Evolutionary conservation across 2,888 invertebrate species (phyloP).

Genomic region (Himalopsyche japonica): DNA sequence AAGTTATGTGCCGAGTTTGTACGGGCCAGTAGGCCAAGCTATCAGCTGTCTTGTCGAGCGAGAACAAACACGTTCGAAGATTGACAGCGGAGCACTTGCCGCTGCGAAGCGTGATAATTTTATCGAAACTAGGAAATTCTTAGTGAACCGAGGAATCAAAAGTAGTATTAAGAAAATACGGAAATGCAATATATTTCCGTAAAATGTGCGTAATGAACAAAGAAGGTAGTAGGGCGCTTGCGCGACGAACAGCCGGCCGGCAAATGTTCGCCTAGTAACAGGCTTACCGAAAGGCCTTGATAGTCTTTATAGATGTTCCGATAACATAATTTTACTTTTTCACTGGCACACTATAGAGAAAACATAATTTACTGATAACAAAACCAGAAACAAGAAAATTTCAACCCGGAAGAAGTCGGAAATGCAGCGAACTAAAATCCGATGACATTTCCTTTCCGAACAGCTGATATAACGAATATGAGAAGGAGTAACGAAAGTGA

Average conservation of each 20-base stretch:
- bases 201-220: constrained; percentile 9
- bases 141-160: not conserved
- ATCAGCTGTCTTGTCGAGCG: not conserved
- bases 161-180: not conserved
- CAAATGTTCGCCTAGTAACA: constrained; percentile 5
- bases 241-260: constrained; percentile 3
- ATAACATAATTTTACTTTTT: not conserved
- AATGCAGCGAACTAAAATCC: not conserved
- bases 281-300: not conserved
- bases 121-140: not conserved
- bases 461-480: not conserved
- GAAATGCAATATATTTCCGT: constrained; percentile 5
- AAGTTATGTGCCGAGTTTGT: not conserved
- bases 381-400: too few relatives aligned
- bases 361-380: too few relatives aligned
- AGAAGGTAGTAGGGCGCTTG: not conserved
- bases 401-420: not conserved
- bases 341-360: too few relatives aligned
- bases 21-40: not conserved
- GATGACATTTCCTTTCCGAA: not conserved
- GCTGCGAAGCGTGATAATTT: not conserved
- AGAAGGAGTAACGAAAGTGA: constrained; percentile 8
- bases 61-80: not conserved
- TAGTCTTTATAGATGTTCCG: not conserved
- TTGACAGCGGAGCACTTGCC: not conserved